Evolutionary conservation across 2,888 invertebrate species (phyloP), one percentile per base, ranked within the genome.

Genomic region (Tillus elongatus): DNA sequence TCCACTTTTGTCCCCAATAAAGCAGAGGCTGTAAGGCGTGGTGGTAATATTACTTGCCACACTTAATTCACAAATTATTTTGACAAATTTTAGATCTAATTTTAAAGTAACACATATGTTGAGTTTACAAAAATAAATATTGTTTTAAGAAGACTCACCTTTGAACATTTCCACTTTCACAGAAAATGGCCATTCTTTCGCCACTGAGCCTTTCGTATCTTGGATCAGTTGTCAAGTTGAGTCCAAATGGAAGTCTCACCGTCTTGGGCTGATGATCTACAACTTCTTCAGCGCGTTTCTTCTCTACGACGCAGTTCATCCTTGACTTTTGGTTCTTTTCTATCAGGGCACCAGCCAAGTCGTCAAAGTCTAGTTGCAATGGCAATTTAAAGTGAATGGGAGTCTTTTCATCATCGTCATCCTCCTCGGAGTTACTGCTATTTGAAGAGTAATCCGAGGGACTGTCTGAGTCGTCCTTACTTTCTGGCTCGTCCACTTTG

Each of bases 291-390:
- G 82, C 77, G 46, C 78, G 79, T 50, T 87, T 83, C 60, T 85
- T 83, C 63, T 90, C 90, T 28, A 90, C 87, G 13, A 90, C 77
- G 64, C 90, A 91, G 67, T 90, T 90, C 80, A 90, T 88, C 63
- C 83, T 81, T 40, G 87, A 86, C 58, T 77, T 76, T 57, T 79
- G 79, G 60, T 75, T 78, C 54, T 77, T 79, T 45, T 79, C 77
- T 52, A 81, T 68, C 61, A 80, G 70, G 15, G 77, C 83, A 28
- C 83, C 82, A 15, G 86, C 84, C 41, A 88, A 70, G 44, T 88
- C 86, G 53, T 87, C 86, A 42, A 88, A 75, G 66, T 87, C 84
- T 57, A 89, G 74, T 62, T 85, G 83, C 39, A 87, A 72, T 40
- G 87, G 87, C 60, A 88, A 67, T 61, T 82, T 83, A 58, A 82